Base-by-base conservation (phyloP, 2,888 invertebrate species). In the Ophonus ardosiacus region DNA sequence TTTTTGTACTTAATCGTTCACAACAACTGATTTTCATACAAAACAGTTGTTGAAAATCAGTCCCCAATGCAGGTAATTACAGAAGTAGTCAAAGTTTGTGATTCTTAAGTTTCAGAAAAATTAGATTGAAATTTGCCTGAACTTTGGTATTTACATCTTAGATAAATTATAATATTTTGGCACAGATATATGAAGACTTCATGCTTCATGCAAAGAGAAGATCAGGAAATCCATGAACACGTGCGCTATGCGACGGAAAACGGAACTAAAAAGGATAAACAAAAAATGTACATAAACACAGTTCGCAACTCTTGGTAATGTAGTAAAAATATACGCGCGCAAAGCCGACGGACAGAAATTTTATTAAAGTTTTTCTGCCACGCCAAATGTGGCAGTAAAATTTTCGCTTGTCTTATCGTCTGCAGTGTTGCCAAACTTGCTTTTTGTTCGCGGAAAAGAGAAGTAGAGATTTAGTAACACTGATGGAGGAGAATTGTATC, bases 231-330 rank as follows among this genome's bases (percentile, higher is more conserved):
- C 59, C 38, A 21, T 61, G 31, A 61, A 61, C 61, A 81, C 81
- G 65, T 81, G 81, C 81, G 81, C 82, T 68, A 0, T 51, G 56
- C 56, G 81, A 61, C 63, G 61, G 21, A 83, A 57, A 83, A 59
- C 71, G 68, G 40, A 74, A 57, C 71, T 74, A 74, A 61, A 63
- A 82, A 71, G 63, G 38, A 56, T 71, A 68, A 71, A 71, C 57
- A 82, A 82, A 82, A 83, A 71, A 57, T 74, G 76, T 71, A 83
- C 71, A 83, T 76, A 83, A 83, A 83, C 83, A 83, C 83, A 83
- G 83, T 83, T 83, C 83, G 61, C 83, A 83, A 83, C 83, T 83
- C 76, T 83, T 74, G 83, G 83, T 83, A 83, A 83, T 83, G 74
- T 74, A 83, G 83, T 83, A 83, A 83, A 83, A 83, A 83, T 83